phyloP scores from a whole-genome alignment of 2,797 vertebrate species.

The Iguana delicatissima region DNA sequence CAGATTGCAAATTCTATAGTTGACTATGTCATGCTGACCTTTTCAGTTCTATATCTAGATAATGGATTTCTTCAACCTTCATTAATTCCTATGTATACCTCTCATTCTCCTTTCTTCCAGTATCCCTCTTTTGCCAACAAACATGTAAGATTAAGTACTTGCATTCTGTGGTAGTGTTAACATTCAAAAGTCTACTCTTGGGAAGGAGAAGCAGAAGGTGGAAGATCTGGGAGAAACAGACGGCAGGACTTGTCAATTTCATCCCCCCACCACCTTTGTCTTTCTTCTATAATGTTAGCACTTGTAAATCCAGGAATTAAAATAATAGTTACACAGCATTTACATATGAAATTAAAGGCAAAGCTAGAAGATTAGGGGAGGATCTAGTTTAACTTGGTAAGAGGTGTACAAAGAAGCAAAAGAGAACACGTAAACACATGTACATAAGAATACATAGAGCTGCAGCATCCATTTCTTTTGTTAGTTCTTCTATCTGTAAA shows the following conservation, averaged over 20 bases:
- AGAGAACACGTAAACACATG: no score
- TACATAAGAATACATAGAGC: no score
- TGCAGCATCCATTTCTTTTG: background rate
- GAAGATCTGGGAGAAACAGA: background rate
- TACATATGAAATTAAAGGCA: background rate
- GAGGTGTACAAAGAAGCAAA: background rate
- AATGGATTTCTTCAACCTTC: conserved; percentile 62
- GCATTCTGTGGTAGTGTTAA: background rate
- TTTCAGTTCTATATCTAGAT: conserved; percentile 40
- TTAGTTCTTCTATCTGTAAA: background rate
- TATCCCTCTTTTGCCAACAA: conserved; percentile 32
- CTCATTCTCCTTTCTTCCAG: conserved; percentile 62
- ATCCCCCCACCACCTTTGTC: background rate
- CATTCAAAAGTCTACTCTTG: background rate
- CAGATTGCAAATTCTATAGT: conserved; percentile 55
- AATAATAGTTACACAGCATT: background rate
- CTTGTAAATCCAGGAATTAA: background rate
- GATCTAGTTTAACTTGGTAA: background rate
- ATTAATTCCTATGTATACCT: conserved; percentile 62
- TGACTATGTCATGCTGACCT: conserved; percentile 66
- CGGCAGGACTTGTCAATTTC: background rate
- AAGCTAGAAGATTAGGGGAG: background rate
- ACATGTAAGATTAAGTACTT: background rate
- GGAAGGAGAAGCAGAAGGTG: background rate
- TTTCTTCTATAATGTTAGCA: background rate